Percentiles rank a stretch among this genome's conserved stretches.
These are phyloP conservation scores for Hydroisotoma schaefferi DNA, from an alignment of 2,888 invertebrate genomes.

Conservation along the genomic window DNA sequence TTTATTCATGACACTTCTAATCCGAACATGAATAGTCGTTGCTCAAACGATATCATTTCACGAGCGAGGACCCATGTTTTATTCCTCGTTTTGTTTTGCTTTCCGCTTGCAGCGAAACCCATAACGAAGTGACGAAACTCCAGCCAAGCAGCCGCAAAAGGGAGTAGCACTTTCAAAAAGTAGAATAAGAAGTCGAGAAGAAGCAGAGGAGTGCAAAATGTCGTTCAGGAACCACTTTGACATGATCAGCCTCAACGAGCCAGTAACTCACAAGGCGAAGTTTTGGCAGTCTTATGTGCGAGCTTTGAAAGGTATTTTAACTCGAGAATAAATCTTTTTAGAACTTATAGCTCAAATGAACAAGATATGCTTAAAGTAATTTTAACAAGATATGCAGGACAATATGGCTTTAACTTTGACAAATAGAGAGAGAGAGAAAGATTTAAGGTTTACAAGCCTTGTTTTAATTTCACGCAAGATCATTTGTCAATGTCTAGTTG, in stretches of 20 bases:
- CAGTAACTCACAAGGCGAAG: conserved; percentile 85
- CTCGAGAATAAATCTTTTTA: background rate
- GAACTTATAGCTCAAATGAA: no score
- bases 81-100: background rate
- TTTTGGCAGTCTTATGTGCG: conserved; percentile 92
- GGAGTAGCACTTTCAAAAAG: background rate
- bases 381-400: no score
- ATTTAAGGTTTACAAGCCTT: no score
- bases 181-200: background rate
- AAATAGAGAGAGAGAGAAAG: no score
- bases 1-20: no score
- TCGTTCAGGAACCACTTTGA: conserved; percentile 89
- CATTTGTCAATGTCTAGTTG: no score
- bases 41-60: no score
- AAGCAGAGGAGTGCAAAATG: conserved; percentile 6
- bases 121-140: background rate
- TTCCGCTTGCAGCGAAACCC: background rate
- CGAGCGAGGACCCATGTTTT: background rate
- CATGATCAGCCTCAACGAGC: conserved; percentile 90
- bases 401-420: no score
- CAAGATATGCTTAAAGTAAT: no score
- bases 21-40: no score
- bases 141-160: background rate
- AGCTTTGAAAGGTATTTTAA: conserved; percentile 51
- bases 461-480: no score